A percentile compares a stretch with the other conserved stretches of the same genome.
phyloP scores from a whole-genome alignment of 2,888 invertebrate species.

The Lasiommata megera region DNA sequence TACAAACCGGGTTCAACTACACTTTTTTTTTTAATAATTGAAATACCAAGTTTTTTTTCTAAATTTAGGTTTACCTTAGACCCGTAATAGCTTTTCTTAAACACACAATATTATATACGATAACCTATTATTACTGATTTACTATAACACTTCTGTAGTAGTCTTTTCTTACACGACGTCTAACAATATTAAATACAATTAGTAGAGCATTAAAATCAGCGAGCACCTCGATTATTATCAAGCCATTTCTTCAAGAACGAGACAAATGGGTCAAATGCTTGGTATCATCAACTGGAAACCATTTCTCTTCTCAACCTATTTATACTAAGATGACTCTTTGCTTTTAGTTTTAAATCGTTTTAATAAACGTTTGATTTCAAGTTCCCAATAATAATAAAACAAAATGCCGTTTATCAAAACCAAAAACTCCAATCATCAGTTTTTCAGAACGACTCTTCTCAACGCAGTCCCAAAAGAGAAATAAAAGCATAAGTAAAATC shows the following conservation, averaged over 20 bases:
- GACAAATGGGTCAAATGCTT: conserved; percentile 10
- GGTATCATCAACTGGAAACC: not conserved
- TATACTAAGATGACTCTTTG: not conserved
- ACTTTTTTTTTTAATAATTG: too few species aligned
- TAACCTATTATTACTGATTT: too few species aligned
- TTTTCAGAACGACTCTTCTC: not conserved
- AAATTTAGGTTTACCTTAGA: too few species aligned
- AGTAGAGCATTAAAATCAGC: not conserved
- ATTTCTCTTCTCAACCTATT: not conserved
- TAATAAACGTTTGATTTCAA: too few species aligned
- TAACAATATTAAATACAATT: not conserved
- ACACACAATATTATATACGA: too few species aligned
- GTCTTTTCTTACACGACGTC: too few species aligned
- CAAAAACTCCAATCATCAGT: not conserved
- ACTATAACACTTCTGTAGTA: too few species aligned
- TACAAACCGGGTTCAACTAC: too few species aligned
- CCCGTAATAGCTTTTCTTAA: too few species aligned
- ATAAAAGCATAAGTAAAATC: not conserved
- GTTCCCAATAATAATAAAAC: too few species aligned
- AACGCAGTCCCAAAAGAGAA: not conserved
- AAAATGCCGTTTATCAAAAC: not conserved
- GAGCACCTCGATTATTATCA: not conserved
- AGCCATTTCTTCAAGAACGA: not conserved
- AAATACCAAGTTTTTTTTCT: too few species aligned
- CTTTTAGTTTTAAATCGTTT: too few species aligned